Evolutionary conservation across 2,888 invertebrate genomes (phyloP).

Genomic region (Tyria jacobaeae): DNA sequence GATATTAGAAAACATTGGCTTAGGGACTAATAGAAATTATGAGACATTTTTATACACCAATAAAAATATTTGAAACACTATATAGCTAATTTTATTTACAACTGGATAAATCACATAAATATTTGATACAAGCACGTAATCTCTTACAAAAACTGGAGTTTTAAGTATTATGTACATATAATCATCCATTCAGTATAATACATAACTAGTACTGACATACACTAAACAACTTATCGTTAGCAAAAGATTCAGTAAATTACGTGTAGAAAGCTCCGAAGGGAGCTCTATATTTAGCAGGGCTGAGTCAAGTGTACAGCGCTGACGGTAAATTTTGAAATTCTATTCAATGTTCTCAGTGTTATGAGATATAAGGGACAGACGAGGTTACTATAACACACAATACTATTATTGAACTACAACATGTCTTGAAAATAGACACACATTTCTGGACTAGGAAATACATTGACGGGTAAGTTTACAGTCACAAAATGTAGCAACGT

Average conservation of each 20-base stretch:
- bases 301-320: constrained; percentile 61
- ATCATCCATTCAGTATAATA: constrained; percentile 1
- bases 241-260: constrained; percentile 45
- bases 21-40: constrained; percentile 20
- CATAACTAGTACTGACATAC: background rate
- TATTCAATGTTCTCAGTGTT: constrained; percentile 35
- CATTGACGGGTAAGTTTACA: constrained; percentile 32
- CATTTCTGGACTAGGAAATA: constrained; percentile 33
- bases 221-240: constrained; percentile 27
- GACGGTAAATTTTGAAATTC: constrained; percentile 45
- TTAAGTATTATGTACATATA: background rate
- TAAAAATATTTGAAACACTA: constrained; percentile 45
- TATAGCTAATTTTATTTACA: constrained; percentile 29
- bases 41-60: constrained; percentile 36
- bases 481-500: constrained; percentile 16
- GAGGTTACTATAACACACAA: constrained; percentile 42
- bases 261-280: constrained; percentile 53
- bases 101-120: constrained; percentile 22
- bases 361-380: constrained; percentile 33
- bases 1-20: background rate
- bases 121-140: constrained; percentile 6
- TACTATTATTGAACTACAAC: constrained; percentile 40
- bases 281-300: constrained; percentile 56
- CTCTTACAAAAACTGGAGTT: background rate
- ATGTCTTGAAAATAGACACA: constrained; percentile 40